phyloP scores from a whole-genome alignment of 2,113 vertebrate genomes.

The Gymnorhina tibicen region DNA sequence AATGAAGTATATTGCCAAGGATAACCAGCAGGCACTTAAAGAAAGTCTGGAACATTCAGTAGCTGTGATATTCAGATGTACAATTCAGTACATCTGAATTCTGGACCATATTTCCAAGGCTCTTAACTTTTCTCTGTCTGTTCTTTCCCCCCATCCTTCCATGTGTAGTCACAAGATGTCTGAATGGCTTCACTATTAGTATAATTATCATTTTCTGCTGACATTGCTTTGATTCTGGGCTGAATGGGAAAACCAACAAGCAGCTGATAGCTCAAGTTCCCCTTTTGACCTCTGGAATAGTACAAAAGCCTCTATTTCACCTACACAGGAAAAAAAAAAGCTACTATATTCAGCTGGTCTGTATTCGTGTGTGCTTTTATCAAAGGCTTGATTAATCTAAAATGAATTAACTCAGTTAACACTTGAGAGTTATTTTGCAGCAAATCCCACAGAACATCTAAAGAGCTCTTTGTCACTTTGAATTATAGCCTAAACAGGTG shows the following conservation, averaged over 20 bases:
- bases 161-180: not conserved
- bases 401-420: constrained; percentile 42
- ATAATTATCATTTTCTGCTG: not conserved
- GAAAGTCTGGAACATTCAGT: not conserved
- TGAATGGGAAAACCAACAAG: not conserved
- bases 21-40: not conserved
- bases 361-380: not conserved
- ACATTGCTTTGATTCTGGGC: not conserved
- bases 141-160: not conserved
- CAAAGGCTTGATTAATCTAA: constrained; percentile 33
- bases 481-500: not conserved
- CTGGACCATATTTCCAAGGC: not conserved
- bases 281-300: not conserved
- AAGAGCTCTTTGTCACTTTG: constrained; percentile 11
- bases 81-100: not conserved
- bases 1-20: not conserved
- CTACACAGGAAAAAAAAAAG: not conserved
- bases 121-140: not conserved
- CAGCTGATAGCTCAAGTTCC: not conserved
- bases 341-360: not conserved
- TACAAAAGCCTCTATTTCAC: not conserved
- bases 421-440: constrained; percentile 1
- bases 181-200: not conserved
- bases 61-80: not conserved
- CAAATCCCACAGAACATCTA: not conserved